A percentile compares a stretch with the other conserved stretches of the same genome.
phyloP scores from a whole-genome alignment of 2,888 invertebrate species.

The Oscheius myriophilus region DNA sequence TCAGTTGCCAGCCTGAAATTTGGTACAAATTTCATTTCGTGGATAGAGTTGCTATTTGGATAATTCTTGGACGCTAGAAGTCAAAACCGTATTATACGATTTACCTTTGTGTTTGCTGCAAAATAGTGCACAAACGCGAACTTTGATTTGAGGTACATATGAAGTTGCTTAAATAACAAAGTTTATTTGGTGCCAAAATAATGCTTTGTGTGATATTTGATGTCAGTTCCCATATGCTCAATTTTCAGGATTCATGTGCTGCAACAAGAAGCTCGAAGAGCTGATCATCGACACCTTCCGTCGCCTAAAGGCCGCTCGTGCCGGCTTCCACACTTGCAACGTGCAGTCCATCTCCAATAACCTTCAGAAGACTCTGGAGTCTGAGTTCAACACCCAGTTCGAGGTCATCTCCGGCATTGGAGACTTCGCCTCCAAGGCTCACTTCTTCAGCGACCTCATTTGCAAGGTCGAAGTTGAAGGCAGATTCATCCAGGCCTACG shows the following conservation, averaged over 20 bases:
- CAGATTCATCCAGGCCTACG: constrained; percentile 52
- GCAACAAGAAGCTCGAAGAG: constrained; percentile 63
- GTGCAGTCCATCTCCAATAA: constrained; percentile 58
- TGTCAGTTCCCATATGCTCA: no score
- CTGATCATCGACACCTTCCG: constrained; percentile 55
- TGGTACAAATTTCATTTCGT: no score
- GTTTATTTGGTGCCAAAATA: no score
- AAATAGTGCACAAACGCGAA: no score
- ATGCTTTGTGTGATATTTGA: no score
- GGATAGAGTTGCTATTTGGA: no score
- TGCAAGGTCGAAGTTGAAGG: constrained; percentile 59
- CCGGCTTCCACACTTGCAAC: constrained; percentile 57
- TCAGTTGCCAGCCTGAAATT: no score
- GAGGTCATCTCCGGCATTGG: constrained; percentile 62
- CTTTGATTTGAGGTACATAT: no score
- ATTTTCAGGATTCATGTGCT: constrained; percentile 66
- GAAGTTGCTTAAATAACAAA: no score
- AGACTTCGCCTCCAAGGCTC: constrained; percentile 50
- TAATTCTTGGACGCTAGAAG: no score
- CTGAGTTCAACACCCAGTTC: constrained; percentile 62
- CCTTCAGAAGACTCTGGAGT: constrained; percentile 39
- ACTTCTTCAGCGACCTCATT: constrained; percentile 59
- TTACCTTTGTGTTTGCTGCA: no score
- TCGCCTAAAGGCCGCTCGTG: constrained; percentile 28
- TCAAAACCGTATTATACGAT: no score